Evolutionary conservation across 2,888 invertebrate species (phyloP).

Genomic region (Molorchus minor): DNA sequence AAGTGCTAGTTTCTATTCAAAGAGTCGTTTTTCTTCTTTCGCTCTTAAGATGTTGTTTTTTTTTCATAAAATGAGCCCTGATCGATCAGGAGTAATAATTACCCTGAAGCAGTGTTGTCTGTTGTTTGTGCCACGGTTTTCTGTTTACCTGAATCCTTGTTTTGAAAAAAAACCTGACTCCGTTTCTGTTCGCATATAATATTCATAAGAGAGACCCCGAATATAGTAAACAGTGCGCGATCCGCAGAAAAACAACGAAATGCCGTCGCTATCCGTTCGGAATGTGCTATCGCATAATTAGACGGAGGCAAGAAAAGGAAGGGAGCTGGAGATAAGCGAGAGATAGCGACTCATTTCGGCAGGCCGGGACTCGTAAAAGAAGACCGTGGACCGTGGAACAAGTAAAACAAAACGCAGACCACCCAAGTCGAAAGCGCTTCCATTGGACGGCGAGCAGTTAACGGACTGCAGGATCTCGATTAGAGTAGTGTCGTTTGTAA

Average conservation of each 20-base stretch:
- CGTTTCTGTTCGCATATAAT: too few relatives aligned
- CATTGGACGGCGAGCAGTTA: constrained; percentile 55
- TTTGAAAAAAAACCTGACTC: too few relatives aligned
- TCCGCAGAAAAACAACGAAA: constrained; percentile 13
- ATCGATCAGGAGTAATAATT: too few relatives aligned
- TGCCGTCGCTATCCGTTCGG: constrained; percentile 39
- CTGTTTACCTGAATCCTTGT: too few relatives aligned
- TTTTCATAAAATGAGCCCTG: too few relatives aligned
- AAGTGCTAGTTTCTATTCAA: too few relatives aligned
- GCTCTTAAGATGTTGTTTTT: too few relatives aligned
- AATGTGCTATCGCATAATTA: constrained; percentile 46
- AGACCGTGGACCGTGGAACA: constrained; percentile 47
- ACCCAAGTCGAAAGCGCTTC: constrained; percentile 60
- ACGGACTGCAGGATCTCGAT: constrained; percentile 50
- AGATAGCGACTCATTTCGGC: constrained; percentile 47
- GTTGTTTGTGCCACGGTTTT: too few relatives aligned
- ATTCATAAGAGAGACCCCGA: constrained; percentile 29
- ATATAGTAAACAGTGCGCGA: constrained; percentile 31
- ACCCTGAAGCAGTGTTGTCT: too few relatives aligned
- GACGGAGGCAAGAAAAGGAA: too few relatives aligned
- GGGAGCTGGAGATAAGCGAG: constrained; percentile 48
- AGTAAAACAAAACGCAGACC: constrained; percentile 63
- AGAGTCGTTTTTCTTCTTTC: too few relatives aligned
- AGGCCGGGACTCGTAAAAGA: constrained; percentile 39
- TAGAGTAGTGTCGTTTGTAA: constrained; percentile 54